A percentile compares a stretch with the other conserved stretches of the same genome.
Conservation (phyloP, 1,140 invertebrate species). For the Drosophila subobscura region DNA sequence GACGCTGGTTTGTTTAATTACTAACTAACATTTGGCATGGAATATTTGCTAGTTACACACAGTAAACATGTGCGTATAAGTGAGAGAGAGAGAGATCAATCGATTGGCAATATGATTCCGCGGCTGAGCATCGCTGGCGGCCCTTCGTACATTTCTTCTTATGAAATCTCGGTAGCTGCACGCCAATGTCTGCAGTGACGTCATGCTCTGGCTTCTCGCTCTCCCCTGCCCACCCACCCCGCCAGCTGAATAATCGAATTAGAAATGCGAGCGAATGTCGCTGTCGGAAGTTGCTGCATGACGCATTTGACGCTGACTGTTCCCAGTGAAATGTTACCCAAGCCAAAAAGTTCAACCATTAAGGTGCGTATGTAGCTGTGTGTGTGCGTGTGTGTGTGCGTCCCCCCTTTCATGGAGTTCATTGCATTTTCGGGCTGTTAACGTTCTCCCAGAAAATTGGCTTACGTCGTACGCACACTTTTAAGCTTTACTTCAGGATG, state of each 20-base stretch:
- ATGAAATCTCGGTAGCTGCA: too few relatives aligned
- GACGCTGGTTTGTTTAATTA: too few relatives aligned
- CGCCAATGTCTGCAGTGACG: too few relatives aligned
- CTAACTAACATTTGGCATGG: too few relatives aligned
- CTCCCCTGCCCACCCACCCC: not conserved
- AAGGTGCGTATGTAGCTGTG: slow-evolving; percentile 6
- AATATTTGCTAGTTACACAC: too few relatives aligned
- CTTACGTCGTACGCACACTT: slow-evolving; percentile 49
- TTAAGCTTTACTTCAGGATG: not conserved
- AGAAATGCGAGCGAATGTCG: slow-evolving; percentile 59
- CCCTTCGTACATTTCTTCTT: too few relatives aligned
- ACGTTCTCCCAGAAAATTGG: slow-evolving; percentile 55
- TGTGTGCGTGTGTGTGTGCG: too few relatives aligned
- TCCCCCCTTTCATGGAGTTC: slow-evolving; percentile 3
- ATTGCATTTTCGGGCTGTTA: slow-evolving; percentile 50
- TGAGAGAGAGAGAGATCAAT: too few relatives aligned
- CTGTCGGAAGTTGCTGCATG: slow-evolving; percentile 44
- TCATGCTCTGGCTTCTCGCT: too few relatives aligned
- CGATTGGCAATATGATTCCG: too few relatives aligned
- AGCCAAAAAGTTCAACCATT: slow-evolving; percentile 34
- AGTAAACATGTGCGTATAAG: too few relatives aligned
- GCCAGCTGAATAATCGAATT: slow-evolving; percentile 36
- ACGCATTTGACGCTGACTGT: slow-evolving; percentile 20
- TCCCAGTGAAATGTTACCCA: slow-evolving; percentile 25
- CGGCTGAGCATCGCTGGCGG: too few relatives aligned